A percentile compares a stretch with the other conserved stretches of the same genome.
Conservation (phyloP, 2,113 vertebrate genomes). For the Rhea pennata region DNA sequence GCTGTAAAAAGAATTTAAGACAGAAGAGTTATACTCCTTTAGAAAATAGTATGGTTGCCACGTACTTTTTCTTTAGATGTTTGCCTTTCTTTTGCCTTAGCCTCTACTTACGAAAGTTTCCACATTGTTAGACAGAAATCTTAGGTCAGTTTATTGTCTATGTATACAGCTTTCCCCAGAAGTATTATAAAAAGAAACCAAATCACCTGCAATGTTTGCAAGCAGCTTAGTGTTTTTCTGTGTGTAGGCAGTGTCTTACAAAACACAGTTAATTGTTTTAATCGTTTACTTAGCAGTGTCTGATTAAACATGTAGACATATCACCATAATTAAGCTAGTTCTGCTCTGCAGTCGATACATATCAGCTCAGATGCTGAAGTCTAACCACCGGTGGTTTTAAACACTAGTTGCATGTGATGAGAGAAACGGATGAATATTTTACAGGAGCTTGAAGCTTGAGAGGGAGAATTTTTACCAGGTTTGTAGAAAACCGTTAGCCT, state of each 20-base stretch:
- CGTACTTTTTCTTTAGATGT: not conserved
- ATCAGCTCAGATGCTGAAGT: not conserved
- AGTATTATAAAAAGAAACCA: not conserved
- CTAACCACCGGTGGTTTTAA: not conserved
- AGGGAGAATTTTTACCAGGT: not conserved
- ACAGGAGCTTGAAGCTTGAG: not conserved
- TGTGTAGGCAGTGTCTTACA: not conserved
- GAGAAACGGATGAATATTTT: not conserved
- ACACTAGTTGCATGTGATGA: not conserved
- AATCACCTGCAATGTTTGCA: not conserved
- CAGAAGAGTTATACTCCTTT: not conserved
- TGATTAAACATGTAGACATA: constrained; percentile 15
- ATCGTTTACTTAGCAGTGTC: constrained; percentile 15
- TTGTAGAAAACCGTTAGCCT: not conserved
- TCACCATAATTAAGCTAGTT: constrained; percentile 30
- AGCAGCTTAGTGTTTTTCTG: not conserved
- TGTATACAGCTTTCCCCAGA: not conserved
- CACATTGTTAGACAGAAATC: not conserved
- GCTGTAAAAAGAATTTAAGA: not conserved
- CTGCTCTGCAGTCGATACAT: not conserved
- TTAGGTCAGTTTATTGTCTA: not conserved
- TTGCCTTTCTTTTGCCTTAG: not conserved
- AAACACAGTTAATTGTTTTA: constrained; percentile 41
- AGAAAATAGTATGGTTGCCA: not conserved
- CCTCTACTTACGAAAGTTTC: not conserved